Evolutionary conservation across 64 coral and sea anemone genomes (phyloP).

Genomic region (Actinia equina): DNA sequence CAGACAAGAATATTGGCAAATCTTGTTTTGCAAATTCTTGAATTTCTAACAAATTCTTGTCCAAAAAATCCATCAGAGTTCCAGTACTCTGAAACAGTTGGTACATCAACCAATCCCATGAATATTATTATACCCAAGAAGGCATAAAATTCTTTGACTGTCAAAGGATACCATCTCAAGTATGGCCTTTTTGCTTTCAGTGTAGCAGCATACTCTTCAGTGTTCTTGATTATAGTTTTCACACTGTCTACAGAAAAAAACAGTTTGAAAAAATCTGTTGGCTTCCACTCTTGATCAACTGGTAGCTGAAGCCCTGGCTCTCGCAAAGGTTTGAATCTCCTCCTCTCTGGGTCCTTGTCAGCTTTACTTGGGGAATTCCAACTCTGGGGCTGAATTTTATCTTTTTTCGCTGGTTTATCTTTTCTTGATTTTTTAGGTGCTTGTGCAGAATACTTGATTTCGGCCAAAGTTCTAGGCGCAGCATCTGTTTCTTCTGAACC

Average conservation of each 20-base stretch:
- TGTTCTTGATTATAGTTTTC: conserved; percentile 29
- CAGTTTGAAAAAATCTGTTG: conserved; percentile 33
- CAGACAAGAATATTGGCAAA: conserved; percentile 32
- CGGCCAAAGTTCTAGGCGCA: background rate
- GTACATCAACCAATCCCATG: conserved; percentile 60
- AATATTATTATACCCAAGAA: conserved; percentile 44
- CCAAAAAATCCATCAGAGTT: background rate
- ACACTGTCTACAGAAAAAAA: conserved; percentile 32
- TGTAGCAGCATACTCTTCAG: conserved; percentile 32
- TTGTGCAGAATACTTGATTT: background rate
- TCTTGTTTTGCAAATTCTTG: conserved; percentile 1
- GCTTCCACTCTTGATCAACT: conserved; percentile 42
- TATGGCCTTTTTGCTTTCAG: conserved; percentile 37
- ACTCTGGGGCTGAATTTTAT: background rate
- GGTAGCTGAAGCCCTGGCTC: conserved; percentile 38
- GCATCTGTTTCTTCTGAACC: background rate
- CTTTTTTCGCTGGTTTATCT: background rate
- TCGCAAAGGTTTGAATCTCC: conserved; percentile 24
- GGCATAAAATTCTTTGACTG: conserved; percentile 41
- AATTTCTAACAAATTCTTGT: background rate
- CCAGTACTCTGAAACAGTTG: conserved; percentile 33
- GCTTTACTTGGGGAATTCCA: background rate
- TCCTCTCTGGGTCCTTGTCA: conserved; percentile 20
- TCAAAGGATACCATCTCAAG: conserved; percentile 36
- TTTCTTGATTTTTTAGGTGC: background rate